phyloP scores from a whole-genome alignment of 2,888 invertebrate genomes.

The Pardosa pseudoannulata region DNA sequence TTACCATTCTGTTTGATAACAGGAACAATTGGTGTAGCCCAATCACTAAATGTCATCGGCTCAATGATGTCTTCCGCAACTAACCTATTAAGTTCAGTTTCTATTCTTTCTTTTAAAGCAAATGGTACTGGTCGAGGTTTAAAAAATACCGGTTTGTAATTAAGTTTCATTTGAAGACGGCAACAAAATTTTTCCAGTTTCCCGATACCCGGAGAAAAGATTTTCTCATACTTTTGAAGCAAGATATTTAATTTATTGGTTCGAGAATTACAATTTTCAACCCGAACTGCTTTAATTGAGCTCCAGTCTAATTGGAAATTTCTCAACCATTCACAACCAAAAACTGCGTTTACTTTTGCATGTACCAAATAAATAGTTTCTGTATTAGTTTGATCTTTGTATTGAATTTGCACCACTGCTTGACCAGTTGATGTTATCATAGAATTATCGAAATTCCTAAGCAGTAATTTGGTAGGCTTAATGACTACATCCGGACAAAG shows the following conservation, averaged over 20 bases:
- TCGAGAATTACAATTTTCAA: slow-evolving; percentile 52
- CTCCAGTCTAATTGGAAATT: slow-evolving; percentile 38
- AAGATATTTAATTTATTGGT: slow-evolving; percentile 52
- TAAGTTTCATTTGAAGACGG: slow-evolving; percentile 56
- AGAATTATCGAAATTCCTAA: slow-evolving; percentile 48
- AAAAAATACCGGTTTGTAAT: slow-evolving; percentile 57
- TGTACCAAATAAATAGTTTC: slow-evolving; percentile 43
- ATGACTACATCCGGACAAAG: slow-evolving; percentile 41
- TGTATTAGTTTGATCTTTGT: slow-evolving; percentile 42
- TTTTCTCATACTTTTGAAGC: slow-evolving; percentile 51
- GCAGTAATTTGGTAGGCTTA: slow-evolving; percentile 42
- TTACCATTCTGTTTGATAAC: slow-evolving; percentile 59
- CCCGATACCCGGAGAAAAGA: slow-evolving; percentile 46
- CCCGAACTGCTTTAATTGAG: slow-evolving; percentile 47
- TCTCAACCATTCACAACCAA: slow-evolving; percentile 44
- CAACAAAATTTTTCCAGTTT: slow-evolving; percentile 56
- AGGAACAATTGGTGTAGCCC: slow-evolving; percentile 53
- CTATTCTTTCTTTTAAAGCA: slow-evolving; percentile 52
- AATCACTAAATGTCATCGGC: slow-evolving; percentile 47
- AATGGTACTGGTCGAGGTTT: slow-evolving; percentile 53
- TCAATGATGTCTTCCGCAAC: slow-evolving; percentile 51
- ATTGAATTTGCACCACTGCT: slow-evolving; percentile 34
- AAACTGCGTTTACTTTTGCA: slow-evolving; percentile 47
- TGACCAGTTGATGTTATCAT: slow-evolving; percentile 40
- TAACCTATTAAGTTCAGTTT: slow-evolving; percentile 46